Base-by-base conservation (phyloP, 64 coral and sea anemone species). In the Cladopsammia gracilis region DNA sequence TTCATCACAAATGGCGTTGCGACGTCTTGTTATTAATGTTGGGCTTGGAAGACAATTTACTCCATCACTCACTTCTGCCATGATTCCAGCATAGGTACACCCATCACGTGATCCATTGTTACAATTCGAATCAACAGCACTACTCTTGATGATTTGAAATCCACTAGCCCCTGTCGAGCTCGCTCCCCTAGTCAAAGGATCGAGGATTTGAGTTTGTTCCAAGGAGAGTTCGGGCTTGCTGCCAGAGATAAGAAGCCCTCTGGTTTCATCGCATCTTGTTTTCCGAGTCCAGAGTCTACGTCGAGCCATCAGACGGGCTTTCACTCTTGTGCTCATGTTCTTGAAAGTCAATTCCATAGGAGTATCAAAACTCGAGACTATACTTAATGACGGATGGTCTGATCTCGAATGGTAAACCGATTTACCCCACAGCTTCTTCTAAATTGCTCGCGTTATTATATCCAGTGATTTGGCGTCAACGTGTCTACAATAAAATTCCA, bases 1-100 rank as follows among this genome's bases (percentile, higher is more conserved):
- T 50, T 84, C 80, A 67, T 84, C 80, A 10, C 80, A 84, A 13
- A 84, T 84, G 10, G 80, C 80, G n/a, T 84, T 84, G 2, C 80
- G 34, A 34, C 34, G 80, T 14, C 80, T 60, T 24, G 42, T 84
- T 61, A 84, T 84, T 2, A 67, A 61, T 10, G 62, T 50, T 13
- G 80, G 80, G 19, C 80, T 84, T 24, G 80, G 80, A 50, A 84
- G 80, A 65, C 80, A 84, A 13, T 22, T 84, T 9, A 84, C 80
- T 13, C n/a, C 60, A 12, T 49, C 46, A n/a, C 80, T 84, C 1
- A 84, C 45, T 50, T 18, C 3, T 2, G 45, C 19, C 16, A 67
- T 11, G 45, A 84, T 66, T 48, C 9, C 10, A 3, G 80, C 26
- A 84, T 84, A 84, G 64, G 43, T 83, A 24, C 59, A 65, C 59